These are phyloP conservation scores for Platanista minor DNA, from an alignment of 2,113 vertebrate species.

Conservation along the genomic window DNA sequence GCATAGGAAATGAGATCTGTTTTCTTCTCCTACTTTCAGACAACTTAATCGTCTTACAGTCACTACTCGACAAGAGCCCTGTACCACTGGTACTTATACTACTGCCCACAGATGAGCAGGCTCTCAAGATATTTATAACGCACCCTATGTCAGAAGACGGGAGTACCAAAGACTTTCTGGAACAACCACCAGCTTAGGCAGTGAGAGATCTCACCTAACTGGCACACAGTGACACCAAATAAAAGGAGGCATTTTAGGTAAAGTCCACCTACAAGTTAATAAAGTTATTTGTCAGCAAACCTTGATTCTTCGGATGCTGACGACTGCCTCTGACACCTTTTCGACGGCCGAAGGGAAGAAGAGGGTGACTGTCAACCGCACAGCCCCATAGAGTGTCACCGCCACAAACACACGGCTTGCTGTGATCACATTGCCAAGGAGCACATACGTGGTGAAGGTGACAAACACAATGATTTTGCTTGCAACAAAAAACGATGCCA, in stretches of 20 bases:
- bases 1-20: background rate
- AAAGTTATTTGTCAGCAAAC: slow-evolving; percentile 73
- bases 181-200: background rate
- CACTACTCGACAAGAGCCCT: background rate
- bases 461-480: slow-evolving; percentile 94
- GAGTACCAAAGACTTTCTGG: background rate
- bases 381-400: slow-evolving; percentile 88
- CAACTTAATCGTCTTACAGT: background rate
- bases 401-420: slow-evolving; percentile 92
- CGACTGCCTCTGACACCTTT: slow-evolving; percentile 86
- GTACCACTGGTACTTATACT: accelerated
- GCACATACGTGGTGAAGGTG: slow-evolving; percentile 90
- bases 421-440: slow-evolving; percentile 87
- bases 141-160: background rate
- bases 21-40: background rate
- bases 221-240: background rate
- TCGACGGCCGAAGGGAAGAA: slow-evolving; percentile 95
- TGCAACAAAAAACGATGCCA: slow-evolving; percentile 93
- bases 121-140: accelerated
- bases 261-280: background rate
- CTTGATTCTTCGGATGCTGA: slow-evolving; percentile 94
- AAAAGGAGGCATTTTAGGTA: background rate
- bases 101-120: background rate
- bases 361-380: slow-evolving; percentile 92
- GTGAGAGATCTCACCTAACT: background rate